phyloP scores from a whole-genome alignment of 2,888 invertebrate species.

The Apotomis betuletana region DNA sequence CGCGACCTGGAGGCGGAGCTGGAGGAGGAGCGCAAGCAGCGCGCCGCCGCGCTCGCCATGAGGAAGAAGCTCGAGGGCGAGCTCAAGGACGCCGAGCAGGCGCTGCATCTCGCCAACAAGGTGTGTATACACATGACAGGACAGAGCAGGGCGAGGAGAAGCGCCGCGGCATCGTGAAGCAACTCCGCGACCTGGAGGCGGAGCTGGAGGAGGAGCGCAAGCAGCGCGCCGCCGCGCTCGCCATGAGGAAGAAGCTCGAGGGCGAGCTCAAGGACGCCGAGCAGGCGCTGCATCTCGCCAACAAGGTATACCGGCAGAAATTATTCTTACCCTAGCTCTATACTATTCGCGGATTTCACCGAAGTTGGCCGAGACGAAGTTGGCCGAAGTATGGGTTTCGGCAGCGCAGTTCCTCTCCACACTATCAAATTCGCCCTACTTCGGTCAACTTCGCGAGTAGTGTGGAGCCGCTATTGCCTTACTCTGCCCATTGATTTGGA shows the following conservation, averaged over 20 bases:
- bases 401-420: too few relatives aligned
- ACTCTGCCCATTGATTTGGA: too few relatives aligned
- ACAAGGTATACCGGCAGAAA: conserved; percentile 83
- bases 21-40: conserved; percentile 86
- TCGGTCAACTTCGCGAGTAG: too few relatives aligned
- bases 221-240: conserved; percentile 90
- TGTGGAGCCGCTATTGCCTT: too few relatives aligned
- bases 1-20: conserved; percentile 97
- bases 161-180: too few relatives aligned
- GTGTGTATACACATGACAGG: conserved; percentile 54
- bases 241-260: conserved; percentile 96
- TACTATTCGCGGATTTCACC: too few relatives aligned
- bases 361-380: too few relatives aligned
- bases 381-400: too few relatives aligned
- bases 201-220: conserved; percentile 91
- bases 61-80: conserved; percentile 98
- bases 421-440: too few relatives aligned
- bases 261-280: conserved; percentile 96
- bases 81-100: conserved; percentile 95
- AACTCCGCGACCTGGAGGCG: conserved; percentile 95
- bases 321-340: too few relatives aligned
- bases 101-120: conserved; percentile 96
- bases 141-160: too few relatives aligned
- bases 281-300: conserved; percentile 96
- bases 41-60: conserved; percentile 92